A percentile compares a stretch with the other conserved stretches of the same genome.
Conservation (phyloP, 1,140 invertebrate genomes). For the Chelonus insularis region DNA sequence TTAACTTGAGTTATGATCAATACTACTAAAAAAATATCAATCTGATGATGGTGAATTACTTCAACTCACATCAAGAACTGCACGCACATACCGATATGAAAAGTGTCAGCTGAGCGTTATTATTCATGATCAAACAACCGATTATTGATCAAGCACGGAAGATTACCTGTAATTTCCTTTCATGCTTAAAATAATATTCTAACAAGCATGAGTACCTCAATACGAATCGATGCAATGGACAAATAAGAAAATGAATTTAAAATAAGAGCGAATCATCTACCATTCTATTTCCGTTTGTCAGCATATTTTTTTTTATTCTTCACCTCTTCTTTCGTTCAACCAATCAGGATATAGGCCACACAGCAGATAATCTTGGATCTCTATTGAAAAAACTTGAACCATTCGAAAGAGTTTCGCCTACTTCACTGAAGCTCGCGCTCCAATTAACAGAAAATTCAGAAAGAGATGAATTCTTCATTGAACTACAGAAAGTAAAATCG, state of each 20-base stretch:
- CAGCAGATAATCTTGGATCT: constrained; percentile 4
- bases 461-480: neutral
- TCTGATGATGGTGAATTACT: too few species aligned
- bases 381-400: neutral
- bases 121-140: neutral
- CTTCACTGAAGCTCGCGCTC: constrained; percentile 8
- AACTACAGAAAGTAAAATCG: neutral
- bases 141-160: constrained; percentile 20
- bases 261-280: constrained; percentile 11
- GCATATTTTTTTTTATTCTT: constrained; percentile 7
- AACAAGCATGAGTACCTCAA: too few species aligned
- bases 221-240: neutral
- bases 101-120: too few species aligned
- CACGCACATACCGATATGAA: too few species aligned
- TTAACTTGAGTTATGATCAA: too few species aligned
- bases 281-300: constrained; percentile 15
- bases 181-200: neutral
- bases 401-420: constrained; percentile 1
- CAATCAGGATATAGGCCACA: constrained; percentile 17
- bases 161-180: neutral
- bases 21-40: too few species aligned
- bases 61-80: too few species aligned
- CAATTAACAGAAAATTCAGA: constrained; percentile 18
- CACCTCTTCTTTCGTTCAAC: neutral
- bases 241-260: neutral